Conservation (phyloP, 2,797 vertebrate genomes). For the Neosalanx taihuensis region DNA sequence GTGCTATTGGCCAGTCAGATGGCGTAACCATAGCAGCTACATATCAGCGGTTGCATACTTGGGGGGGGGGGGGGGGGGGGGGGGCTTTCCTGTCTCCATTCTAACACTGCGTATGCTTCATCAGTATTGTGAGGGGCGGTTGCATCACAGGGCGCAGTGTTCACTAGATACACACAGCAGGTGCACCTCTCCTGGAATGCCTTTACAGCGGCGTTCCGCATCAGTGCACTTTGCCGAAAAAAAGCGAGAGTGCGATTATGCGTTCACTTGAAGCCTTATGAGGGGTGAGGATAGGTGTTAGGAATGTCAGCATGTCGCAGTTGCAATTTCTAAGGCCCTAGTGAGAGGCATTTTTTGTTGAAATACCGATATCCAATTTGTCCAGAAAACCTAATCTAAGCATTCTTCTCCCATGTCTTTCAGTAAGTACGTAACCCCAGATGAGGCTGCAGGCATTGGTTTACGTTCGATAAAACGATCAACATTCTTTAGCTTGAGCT, state of each 20-base stretch:
- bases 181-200: conserved; percentile 29
- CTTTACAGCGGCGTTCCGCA: conserved; percentile 29
- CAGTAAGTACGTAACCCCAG: conserved; percentile 36
- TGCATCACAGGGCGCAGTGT: conserved; percentile 15
- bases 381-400: neutral
- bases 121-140: conserved; percentile 54
- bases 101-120: conserved; percentile 51
- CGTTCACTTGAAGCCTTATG: conserved; percentile 50
- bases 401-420: conserved; percentile 22
- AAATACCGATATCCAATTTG: too few species aligned
- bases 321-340: conserved; percentile 57
- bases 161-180: conserved; percentile 58
- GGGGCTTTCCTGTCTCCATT: conserved; percentile 52
- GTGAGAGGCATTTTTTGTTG: conserved; percentile 36
- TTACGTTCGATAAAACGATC: conserved; percentile 57
- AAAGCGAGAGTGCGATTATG: conserved; percentile 48
- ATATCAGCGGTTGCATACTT: conserved; percentile 54
- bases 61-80: conserved; percentile 3
- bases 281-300: conserved; percentile 40
- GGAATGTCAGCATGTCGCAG: conserved; percentile 42
- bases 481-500: conserved; percentile 48
- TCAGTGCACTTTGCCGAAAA: conserved; percentile 59
- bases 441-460: conserved; percentile 55
- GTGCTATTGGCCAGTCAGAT: conserved; percentile 17
- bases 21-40: conserved; percentile 2